Evolutionary conservation across 2,113 vertebrate species (phyloP).

Genomic region (Crotophaga sulcirostris): DNA sequence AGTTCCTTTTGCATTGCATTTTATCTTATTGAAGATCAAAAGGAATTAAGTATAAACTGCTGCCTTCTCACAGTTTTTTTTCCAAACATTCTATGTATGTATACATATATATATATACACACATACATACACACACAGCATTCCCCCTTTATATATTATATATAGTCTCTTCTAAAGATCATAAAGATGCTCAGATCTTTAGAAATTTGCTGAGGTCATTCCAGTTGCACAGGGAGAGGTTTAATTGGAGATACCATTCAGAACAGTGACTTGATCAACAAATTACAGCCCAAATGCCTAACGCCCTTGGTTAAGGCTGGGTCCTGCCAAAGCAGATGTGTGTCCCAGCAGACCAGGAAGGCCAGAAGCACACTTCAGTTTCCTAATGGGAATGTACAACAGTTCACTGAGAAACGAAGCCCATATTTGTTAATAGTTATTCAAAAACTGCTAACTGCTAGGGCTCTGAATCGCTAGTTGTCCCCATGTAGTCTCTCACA

Average conservation of each 20-base stretch:
- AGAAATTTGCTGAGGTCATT: not conserved
- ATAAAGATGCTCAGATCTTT: not conserved
- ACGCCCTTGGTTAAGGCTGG: not conserved
- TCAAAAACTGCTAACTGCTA: not conserved
- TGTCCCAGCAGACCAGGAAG: not conserved
- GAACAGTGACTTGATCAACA: not conserved
- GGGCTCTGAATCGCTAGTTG: not conserved
- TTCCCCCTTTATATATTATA: not conserved
- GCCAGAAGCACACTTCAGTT: not conserved
- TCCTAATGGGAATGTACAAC: not conserved
- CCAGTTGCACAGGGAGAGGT: not conserved
- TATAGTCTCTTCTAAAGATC: not conserved
- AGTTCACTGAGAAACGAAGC: not conserved
- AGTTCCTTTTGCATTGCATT: not conserved
- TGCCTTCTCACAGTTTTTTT: not conserved
- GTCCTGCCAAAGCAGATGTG: not conserved
- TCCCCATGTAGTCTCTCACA: not conserved
- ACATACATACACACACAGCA: too few species aligned
- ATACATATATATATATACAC: accelerated
- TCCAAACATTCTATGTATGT: not conserved
- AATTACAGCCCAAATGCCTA: not conserved
- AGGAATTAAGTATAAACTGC: not conserved
- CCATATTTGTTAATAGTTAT: not conserved
- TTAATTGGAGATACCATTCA: not conserved
- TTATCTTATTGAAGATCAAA: not conserved